phyloP scores from a whole-genome alignment of 2,888 invertebrate species.

The Calliscelio sp. region DNA sequence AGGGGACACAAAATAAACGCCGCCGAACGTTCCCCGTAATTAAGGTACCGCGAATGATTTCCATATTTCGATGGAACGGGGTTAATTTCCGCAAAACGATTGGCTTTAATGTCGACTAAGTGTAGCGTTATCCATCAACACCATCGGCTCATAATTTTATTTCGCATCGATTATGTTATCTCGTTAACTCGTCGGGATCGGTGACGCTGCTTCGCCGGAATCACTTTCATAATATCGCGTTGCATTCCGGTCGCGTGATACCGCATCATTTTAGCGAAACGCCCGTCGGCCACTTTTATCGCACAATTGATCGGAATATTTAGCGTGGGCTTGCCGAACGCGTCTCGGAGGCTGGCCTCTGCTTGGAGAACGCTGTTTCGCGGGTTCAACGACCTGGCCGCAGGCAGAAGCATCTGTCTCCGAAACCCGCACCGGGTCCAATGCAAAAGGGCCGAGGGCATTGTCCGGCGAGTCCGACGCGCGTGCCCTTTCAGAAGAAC shows the following conservation, averaged over 20 bases:
- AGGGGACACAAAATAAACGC: too few relatives aligned
- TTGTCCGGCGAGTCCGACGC: slow-evolving; percentile 54
- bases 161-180: slow-evolving; percentile 52
- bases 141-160: slow-evolving; percentile 33
- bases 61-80: neutral
- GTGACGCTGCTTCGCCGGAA: slow-evolving; percentile 22
- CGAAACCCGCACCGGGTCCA: slow-evolving; percentile 46
- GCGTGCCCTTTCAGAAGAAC: slow-evolving; percentile 56
- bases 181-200: slow-evolving; percentile 29
- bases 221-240: slow-evolving; percentile 33
- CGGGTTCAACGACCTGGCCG: slow-evolving; percentile 52
- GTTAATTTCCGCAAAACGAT: slow-evolving; percentile 15
- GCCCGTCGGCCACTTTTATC: slow-evolving; percentile 38
- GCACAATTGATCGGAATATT: slow-evolving; percentile 52
- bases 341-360: slow-evolving; percentile 25
- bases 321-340: slow-evolving; percentile 62
- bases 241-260: slow-evolving; percentile 47
- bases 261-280: slow-evolving; percentile 38
- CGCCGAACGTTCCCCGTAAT: neutral
- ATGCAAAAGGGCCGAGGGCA: slow-evolving; percentile 61
- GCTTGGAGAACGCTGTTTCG: slow-evolving; percentile 53
- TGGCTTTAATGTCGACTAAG: neutral
- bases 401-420: slow-evolving; percentile 51
- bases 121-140: slow-evolving; percentile 35
- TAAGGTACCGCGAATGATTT: slow-evolving; percentile 9